A percentile compares a stretch with the other conserved stretches of the same genome.
Conservation (phyloP, 2,888 invertebrate species). For the Cephus runcator region DNA sequence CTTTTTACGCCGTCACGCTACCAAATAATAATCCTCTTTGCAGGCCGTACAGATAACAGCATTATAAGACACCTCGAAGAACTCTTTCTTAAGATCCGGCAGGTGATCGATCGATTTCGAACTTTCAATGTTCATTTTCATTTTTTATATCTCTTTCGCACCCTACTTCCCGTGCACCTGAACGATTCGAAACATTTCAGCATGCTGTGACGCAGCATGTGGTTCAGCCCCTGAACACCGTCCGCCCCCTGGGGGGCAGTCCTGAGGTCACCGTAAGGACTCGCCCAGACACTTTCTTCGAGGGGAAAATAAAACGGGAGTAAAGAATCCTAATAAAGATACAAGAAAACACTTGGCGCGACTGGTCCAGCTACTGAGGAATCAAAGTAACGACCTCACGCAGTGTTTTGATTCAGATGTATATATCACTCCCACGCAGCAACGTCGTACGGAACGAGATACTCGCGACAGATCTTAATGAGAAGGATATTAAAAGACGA, state of each 20-base stretch:
- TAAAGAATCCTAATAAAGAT: neutral
- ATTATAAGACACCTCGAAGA: neutral
- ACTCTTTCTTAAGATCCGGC: neutral
- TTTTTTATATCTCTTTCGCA: neutral
- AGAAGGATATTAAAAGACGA: constrained; percentile 3
- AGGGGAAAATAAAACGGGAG: neutral
- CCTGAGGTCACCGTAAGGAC: neutral
- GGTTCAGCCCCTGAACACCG: neutral
- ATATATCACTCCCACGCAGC: neutral
- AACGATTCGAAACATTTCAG: neutral
- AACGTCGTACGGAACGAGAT: neutral
- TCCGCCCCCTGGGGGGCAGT: neutral
- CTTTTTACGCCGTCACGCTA: neutral
- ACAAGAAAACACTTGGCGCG: neutral
- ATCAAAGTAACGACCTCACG: neutral
- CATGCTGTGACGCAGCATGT: neutral
- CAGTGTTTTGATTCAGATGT: neutral
- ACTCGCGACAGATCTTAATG: constrained; percentile 1
- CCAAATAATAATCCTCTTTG: constrained; percentile 4
- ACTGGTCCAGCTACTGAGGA: neutral
- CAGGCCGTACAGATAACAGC: neutral
- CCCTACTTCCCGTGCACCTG: neutral
- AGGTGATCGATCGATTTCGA: neutral
- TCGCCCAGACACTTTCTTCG: neutral
- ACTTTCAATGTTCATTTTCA: neutral